Conservation (phyloP, 2,797 vertebrate genomes). For the Pangasius sanitwongsei region DNA sequence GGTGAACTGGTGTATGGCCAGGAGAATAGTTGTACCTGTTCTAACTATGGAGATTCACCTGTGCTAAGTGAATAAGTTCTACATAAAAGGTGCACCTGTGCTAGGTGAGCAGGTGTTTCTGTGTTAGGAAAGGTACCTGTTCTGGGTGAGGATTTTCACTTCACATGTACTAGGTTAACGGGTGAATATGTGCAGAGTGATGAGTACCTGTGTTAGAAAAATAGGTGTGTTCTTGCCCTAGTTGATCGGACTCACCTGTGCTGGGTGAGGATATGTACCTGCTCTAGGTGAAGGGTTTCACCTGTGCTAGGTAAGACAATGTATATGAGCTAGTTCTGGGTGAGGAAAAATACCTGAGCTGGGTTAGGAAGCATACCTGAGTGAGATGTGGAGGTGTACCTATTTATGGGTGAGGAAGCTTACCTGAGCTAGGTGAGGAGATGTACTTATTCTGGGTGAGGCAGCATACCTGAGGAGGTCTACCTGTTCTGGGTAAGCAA, state of each 20-base stretch:
- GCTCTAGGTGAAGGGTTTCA: neutral
- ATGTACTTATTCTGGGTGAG: no score
- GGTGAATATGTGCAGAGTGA: neutral
- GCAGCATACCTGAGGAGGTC: neutral
- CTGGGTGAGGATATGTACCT: neutral
- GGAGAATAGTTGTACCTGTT: neutral
- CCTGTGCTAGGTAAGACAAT: neutral
- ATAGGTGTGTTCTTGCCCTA: neutral
- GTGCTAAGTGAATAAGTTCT: neutral
- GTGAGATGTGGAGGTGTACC: neutral
- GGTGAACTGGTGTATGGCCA: neutral
- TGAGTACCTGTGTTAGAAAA: neutral
- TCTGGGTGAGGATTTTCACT: neutral
- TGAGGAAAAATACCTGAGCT: no score
- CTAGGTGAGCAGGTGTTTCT: neutral
- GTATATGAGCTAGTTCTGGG: neutral
- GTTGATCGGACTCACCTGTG: slow-evolving; percentile 8
- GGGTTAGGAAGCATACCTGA: neutral
- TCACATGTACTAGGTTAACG: neutral
- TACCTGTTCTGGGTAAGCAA: no score
- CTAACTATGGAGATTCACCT: neutral
- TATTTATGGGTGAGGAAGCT: neutral
- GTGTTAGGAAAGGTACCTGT: neutral
- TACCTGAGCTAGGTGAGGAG: neutral
- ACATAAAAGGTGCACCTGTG: slow-evolving; percentile 13